Evolutionary conservation across 2,113 vertebrate genomes (phyloP).

Genomic region (Bubo bubo): DNA sequence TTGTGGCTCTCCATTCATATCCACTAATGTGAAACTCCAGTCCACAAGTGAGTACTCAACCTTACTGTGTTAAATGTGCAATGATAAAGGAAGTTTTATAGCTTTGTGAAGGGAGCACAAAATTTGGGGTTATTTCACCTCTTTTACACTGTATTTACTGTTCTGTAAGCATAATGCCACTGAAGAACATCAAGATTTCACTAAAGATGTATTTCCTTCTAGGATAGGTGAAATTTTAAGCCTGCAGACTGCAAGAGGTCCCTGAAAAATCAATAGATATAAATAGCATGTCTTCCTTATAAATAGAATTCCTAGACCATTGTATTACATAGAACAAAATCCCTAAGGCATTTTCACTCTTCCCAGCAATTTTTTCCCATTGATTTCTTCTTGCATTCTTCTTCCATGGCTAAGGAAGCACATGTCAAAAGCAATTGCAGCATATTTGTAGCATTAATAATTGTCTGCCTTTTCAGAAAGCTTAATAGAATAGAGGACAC

Average conservation of each 20-base stretch:
- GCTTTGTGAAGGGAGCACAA: neutral
- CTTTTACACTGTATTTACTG: neutral
- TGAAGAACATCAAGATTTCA: neutral
- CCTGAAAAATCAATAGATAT: slow-evolving; percentile 17
- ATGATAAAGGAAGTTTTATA: neutral
- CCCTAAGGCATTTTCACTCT: slow-evolving; percentile 8
- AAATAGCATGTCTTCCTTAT: slow-evolving; percentile 10
- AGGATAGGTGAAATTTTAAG: slow-evolving; percentile 18
- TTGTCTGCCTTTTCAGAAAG: slow-evolving; percentile 30
- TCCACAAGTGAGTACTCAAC: neutral
- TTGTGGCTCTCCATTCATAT: neutral
- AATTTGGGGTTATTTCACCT: neutral
- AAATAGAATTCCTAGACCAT: slow-evolving; percentile 5
- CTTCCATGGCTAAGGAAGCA: slow-evolving; percentile 25
- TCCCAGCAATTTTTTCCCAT: slow-evolving; percentile 27
- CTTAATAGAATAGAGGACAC: neutral
- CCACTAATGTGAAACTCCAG: neutral
- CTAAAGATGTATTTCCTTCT: neutral
- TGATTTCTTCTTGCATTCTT: slow-evolving; percentile 37
- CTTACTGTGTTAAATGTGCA: neutral
- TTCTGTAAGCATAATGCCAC: neutral
- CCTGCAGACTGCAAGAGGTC: neutral
- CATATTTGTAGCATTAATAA: slow-evolving; percentile 37
- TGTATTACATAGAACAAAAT: slow-evolving; percentile 35
- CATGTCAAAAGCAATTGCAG: slow-evolving; percentile 40